A percentile compares a stretch with the other conserved stretches of the same genome.
phyloP scores from a whole-genome alignment of 2,113 vertebrate species.

The Petrocephalus microphthalmus region DNA sequence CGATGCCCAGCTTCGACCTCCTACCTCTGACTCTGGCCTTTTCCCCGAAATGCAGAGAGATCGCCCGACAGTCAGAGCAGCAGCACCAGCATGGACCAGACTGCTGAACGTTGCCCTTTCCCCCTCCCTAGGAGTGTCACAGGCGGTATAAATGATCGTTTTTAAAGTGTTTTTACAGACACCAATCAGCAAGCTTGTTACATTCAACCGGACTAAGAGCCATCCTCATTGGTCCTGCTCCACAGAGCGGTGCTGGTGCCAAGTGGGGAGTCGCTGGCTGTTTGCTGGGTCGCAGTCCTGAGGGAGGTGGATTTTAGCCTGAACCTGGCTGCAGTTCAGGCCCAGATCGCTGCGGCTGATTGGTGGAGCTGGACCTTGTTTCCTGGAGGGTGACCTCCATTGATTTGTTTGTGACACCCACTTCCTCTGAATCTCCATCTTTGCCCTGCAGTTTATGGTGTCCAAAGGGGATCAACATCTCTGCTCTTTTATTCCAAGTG shows the following conservation, averaged over 20 bases:
- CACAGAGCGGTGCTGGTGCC: background rate
- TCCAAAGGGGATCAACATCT: background rate
- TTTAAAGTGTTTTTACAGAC: background rate
- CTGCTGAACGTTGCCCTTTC: background rate
- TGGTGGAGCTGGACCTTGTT: background rate
- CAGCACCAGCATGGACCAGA: background rate
- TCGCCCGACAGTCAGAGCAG: background rate
- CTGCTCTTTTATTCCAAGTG: too few relatives aligned
- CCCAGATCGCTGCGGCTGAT: background rate
- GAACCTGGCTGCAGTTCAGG: background rate
- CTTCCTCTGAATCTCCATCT: background rate
- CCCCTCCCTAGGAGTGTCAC: background rate
- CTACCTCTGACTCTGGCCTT: background rate
- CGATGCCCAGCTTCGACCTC: background rate
- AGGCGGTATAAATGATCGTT: background rate
- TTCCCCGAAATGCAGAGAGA: background rate
- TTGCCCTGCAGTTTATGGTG: background rate
- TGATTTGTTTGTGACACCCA: background rate
- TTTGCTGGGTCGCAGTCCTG: background rate
- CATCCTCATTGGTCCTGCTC: background rate
- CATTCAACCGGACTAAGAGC: background rate
- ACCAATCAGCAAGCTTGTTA: background rate
- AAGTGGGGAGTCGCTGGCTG: background rate
- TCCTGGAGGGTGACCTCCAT: background rate
- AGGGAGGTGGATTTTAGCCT: background rate